Conservation (phyloP, 2,888 invertebrate species). For the Anoncus sp. region DNA sequence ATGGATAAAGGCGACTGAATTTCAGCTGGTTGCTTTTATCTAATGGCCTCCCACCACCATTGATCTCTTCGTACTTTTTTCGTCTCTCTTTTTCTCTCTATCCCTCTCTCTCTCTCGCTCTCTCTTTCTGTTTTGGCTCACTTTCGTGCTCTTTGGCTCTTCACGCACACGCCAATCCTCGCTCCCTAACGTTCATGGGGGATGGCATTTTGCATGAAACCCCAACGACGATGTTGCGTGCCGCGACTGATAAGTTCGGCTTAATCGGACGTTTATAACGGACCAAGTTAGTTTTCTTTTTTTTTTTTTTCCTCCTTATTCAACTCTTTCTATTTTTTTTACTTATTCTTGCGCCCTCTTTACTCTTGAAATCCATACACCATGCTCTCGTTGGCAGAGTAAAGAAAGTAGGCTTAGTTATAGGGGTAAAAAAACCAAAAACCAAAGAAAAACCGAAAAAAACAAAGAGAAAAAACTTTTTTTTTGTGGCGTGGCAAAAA, state of each 20-base stretch:
- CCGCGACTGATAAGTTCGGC: constrained; percentile 73
- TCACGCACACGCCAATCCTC: constrained; percentile 9
- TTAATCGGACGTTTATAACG: constrained; percentile 68
- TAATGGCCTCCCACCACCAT: constrained; percentile 54
- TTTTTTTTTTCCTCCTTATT: constrained; percentile 2
- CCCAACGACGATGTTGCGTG: constrained; percentile 72
- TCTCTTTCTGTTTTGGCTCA: constrained; percentile 53
- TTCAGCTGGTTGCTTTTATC: constrained; percentile 66
- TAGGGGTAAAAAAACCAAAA: too few species aligned
- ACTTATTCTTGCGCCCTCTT: not conserved
- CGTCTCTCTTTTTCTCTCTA: constrained; percentile 22
- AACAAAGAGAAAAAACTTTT: too few species aligned
- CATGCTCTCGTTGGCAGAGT: not conserved
- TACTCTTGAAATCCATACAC: constrained; percentile 1
- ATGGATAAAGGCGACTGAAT: constrained; percentile 58
- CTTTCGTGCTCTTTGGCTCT: constrained; percentile 55
- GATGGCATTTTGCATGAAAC: constrained; percentile 72
- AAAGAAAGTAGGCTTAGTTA: not conserved
- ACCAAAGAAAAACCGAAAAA: too few species aligned
- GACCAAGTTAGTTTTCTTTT: constrained; percentile 56
- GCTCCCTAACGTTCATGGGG: constrained; percentile 30
- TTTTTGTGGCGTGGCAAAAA: too few species aligned
- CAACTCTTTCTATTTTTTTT: not conserved
- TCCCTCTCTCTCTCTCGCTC: constrained; percentile 4
- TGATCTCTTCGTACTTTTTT: constrained; percentile 58